These are phyloP conservation scores for Leptarthrus brevirostris DNA, from an alignment of 2,888 invertebrate genomes.

Conservation along the genomic window DNA sequence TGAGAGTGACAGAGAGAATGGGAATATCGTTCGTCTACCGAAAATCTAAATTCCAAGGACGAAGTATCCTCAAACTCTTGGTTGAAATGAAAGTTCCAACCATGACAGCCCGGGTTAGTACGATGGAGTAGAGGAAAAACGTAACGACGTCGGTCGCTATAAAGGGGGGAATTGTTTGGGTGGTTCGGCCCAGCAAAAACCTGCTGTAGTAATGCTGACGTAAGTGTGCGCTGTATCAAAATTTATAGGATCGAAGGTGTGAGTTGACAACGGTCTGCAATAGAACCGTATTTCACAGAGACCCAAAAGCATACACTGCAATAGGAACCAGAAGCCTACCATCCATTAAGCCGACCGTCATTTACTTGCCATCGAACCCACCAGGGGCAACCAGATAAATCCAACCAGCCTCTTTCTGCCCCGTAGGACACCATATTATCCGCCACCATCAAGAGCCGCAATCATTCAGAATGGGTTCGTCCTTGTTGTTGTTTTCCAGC, in stretches of 20 bases:
- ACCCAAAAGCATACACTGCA: background rate
- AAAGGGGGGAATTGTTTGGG: constrained; percentile 52
- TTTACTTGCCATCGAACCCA: constrained; percentile 45
- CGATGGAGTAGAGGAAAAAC: constrained; percentile 42
- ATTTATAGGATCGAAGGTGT: constrained; percentile 24
- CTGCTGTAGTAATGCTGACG: constrained; percentile 43
- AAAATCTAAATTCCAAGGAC: constrained; percentile 48
- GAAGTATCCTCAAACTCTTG: constrained; percentile 18
- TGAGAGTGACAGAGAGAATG: constrained; percentile 38
- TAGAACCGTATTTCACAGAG: constrained; percentile 6
- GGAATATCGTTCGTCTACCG: constrained; percentile 24
- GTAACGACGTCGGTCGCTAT: constrained; percentile 54
- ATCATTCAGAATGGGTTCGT: constrained; percentile 47
- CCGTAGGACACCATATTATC: constrained; percentile 36
- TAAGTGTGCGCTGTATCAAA: constrained; percentile 42
- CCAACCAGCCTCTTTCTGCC: constrained; percentile 27
- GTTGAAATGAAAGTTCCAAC: constrained; percentile 21
- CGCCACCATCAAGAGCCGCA: constrained; percentile 46
- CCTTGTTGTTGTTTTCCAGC: constrained; percentile 47
- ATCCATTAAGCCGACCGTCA: constrained; percentile 45
- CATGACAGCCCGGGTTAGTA: constrained; percentile 22
- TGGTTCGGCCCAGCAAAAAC: constrained; percentile 48
- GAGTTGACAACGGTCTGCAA: constrained; percentile 33
- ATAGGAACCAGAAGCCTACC: constrained; percentile 24
- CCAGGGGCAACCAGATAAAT: constrained; percentile 44